Evolutionary conservation across 2,797 vertebrate species (phyloP).

Genomic region (Myripristis murdjan): DNA sequence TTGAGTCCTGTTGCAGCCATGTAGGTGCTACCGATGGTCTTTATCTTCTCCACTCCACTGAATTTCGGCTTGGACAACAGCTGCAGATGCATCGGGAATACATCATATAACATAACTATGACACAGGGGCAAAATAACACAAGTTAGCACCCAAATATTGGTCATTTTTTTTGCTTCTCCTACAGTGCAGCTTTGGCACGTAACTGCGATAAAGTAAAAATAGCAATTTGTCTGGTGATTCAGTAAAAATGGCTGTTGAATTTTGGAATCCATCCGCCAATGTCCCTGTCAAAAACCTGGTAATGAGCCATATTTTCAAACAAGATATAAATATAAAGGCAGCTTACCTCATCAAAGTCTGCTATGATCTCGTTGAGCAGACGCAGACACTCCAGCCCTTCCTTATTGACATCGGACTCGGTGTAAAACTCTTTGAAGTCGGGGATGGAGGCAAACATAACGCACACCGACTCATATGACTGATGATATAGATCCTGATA

Average conservation of each 20-base stretch:
- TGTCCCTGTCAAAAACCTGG: not conserved
- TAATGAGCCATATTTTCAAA: not conserved
- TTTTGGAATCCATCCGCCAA: no score
- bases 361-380: constrained; percentile 98
- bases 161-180: not conserved
- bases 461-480: constrained; percentile 96
- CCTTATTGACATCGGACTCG: constrained; percentile 98
- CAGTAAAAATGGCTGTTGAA: no score
- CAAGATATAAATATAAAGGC: constrained; percentile 5
- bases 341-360: constrained; percentile 95
- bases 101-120: not conserved
- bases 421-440: constrained; percentile 99
- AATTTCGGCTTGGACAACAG: constrained; percentile 97
- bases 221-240: no score
- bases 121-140: constrained; percentile 5
- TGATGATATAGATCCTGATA: constrained; percentile 96
- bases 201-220: not conserved
- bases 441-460: constrained; percentile 98
- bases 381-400: constrained; percentile 96
- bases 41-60: constrained; percentile 98
- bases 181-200: not conserved
- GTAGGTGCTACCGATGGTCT: constrained; percentile 98
- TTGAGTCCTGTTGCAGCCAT: constrained; percentile 98
- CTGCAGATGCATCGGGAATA: constrained; percentile 74
- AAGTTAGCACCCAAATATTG: constrained; percentile 1